Conservation (phyloP, 2,113 vertebrate species). For the Bos javanicus region DNA sequence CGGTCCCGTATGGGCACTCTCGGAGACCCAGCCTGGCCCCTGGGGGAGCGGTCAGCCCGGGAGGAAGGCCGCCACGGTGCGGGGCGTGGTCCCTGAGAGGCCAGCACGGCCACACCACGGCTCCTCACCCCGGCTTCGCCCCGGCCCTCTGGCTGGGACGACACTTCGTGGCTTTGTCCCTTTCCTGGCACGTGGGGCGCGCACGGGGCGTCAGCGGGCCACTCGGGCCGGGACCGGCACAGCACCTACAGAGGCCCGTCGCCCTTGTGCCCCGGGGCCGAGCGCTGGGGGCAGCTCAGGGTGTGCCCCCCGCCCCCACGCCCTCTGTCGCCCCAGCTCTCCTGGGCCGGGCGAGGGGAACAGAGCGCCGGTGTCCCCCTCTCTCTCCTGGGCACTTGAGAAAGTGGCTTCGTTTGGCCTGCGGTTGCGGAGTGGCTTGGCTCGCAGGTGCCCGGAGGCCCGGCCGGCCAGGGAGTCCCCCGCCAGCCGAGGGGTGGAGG, state of each 20-base stretch:
- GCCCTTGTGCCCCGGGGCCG: rapidly evolving
- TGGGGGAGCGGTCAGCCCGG: neutral
- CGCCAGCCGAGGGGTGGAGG: slow-evolving; percentile 68
- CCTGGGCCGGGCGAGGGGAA: rapidly evolving
- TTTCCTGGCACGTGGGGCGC: neutral
- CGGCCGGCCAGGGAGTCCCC: slow-evolving; percentile 48
- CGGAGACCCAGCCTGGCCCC: neutral
- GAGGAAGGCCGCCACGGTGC: neutral
- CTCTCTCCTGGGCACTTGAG: slow-evolving; percentile 30
- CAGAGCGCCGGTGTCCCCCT: rapidly evolving
- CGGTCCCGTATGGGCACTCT: neutral
- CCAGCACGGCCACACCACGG: rapidly evolving
- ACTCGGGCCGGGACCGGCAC: rapidly evolving
- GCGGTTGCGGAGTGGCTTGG: slow-evolving; percentile 70
- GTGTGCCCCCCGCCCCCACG: rapidly evolving
- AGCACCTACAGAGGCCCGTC: rapidly evolving
- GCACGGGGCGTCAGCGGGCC: rapidly evolving
- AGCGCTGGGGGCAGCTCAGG: neutral
- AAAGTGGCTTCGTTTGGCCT: slow-evolving; percentile 61
- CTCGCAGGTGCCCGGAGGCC: slow-evolving; percentile 59
- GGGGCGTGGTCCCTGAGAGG: neutral
- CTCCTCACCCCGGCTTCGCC: rapidly evolving
- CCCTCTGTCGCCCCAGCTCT: rapidly evolving
- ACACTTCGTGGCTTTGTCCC: rapidly evolving
- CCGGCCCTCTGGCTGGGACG: rapidly evolving